Evolutionary conservation across 1,140 invertebrate genomes (phyloP).

Genomic region (Meloidogyne exigua): DNA sequence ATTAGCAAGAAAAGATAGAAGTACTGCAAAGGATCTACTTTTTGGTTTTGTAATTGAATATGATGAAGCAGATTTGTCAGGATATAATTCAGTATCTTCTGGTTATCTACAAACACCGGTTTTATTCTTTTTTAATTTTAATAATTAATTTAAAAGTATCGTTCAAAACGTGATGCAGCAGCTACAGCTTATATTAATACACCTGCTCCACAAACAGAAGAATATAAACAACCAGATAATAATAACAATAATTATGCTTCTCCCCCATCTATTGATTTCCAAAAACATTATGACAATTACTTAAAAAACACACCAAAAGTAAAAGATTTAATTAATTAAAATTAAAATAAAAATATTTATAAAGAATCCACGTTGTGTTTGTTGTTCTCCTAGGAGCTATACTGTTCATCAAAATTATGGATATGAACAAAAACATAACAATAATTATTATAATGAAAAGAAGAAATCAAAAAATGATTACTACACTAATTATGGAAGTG

Average conservation of each 20-base stretch:
- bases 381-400: conserved; percentile 18
- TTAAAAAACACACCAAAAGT: neutral
- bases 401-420: neutral
- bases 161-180: conserved; percentile 12
- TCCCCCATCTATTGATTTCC: neutral
- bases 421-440: too few relatives aligned
- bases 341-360: neutral
- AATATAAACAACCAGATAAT: neutral
- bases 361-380: conserved; percentile 24
- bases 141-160: conserved; percentile 10
- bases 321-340: neutral
- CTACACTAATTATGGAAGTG: neutral
- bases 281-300: neutral
- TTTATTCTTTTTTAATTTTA: neutral
- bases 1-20: conserved; percentile 16
- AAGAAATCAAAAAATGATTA: neutral
- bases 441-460: neutral
- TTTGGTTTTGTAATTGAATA: conserved; percentile 30
- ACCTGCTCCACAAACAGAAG: neutral
- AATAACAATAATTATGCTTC: neutral
- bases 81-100: neutral
- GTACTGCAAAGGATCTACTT: conserved; percentile 20
- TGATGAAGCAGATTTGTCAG: conserved; percentile 10
- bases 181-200: neutral
- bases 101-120: neutral